A percentile compares a stretch with the other conserved stretches of the same genome.
Conservation (phyloP, 2,113 vertebrate genomes). For the Columba janthina region DNA sequence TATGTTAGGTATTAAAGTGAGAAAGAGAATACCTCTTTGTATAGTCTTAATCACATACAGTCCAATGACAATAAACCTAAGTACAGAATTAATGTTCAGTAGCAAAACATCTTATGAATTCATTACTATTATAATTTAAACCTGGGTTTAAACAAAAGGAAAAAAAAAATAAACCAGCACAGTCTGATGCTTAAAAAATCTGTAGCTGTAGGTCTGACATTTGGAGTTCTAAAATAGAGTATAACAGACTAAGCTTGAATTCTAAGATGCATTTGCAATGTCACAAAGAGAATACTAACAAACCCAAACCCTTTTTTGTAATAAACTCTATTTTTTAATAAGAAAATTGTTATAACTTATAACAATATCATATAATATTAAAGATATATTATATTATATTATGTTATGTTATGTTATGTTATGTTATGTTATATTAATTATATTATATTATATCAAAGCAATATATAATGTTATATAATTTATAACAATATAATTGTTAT, state of each 20-base stretch:
- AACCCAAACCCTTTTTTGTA: not conserved
- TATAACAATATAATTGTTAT: not conserved
- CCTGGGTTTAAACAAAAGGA: accelerated
- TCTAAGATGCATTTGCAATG: not conserved
- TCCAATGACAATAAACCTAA: not conserved
- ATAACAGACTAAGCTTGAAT: not conserved
- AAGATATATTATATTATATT: too few species aligned
- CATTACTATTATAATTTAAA: not conserved
- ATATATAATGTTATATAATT: too few species aligned
- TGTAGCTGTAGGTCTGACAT: not conserved
- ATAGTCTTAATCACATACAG: not conserved
- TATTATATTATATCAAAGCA: too few species aligned
- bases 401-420: too few species aligned
- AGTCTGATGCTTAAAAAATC: not conserved
- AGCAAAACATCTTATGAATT: not conserved
- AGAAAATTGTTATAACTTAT: too few species aligned
- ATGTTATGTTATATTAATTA: too few species aligned
- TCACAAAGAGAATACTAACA: not conserved
- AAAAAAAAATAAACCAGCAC: not conserved
- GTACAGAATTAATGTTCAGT: not conserved
- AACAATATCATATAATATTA: too few species aligned
- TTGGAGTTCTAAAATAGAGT: not conserved
- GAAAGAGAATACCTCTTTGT: not conserved
- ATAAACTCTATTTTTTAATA: not conserved
- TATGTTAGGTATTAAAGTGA: not conserved